phyloP scores from a whole-genome alignment of 2,113 vertebrate species.

The Hypocryptadius cinnamomeus region DNA sequence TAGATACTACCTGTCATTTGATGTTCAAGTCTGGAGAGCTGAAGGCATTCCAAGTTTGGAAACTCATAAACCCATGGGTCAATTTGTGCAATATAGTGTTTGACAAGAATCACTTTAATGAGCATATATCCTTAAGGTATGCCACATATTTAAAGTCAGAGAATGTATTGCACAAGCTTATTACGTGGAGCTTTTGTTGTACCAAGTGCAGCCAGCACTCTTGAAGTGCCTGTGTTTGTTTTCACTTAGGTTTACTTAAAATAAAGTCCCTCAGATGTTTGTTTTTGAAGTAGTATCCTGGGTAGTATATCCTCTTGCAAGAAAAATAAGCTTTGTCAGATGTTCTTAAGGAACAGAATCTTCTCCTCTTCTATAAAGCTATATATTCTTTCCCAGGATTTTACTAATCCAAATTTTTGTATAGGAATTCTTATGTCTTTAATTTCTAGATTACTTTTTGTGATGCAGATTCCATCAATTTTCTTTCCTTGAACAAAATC shows the following conservation, averaged over 20 bases:
- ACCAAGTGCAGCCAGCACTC: background rate
- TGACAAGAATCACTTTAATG: slow-evolving; percentile 49
- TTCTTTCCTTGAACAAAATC: background rate
- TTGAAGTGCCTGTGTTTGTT: background rate
- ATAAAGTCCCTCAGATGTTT: background rate
- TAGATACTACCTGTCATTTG: background rate
- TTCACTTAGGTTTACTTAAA: background rate
- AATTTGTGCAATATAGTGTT: background rate
- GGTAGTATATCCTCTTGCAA: background rate
- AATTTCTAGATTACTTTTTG: background rate
- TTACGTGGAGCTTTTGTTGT: background rate
- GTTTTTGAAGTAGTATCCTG: background rate
- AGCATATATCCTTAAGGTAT: slow-evolving; percentile 25
- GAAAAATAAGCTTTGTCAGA: background rate
- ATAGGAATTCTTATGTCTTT: background rate
- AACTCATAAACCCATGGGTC: background rate
- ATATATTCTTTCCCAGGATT: background rate
- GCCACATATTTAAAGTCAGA: background rate
- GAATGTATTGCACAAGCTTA: background rate
- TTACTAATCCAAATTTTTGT: background rate
- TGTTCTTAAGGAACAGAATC: background rate
- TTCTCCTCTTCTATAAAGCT: background rate
- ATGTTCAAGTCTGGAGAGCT: background rate
- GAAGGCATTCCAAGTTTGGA: background rate
- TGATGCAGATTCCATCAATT: background rate